Evolutionary conservation across 2,797 vertebrate species (phyloP).

Genomic region (Chelon labrosus): DNA sequence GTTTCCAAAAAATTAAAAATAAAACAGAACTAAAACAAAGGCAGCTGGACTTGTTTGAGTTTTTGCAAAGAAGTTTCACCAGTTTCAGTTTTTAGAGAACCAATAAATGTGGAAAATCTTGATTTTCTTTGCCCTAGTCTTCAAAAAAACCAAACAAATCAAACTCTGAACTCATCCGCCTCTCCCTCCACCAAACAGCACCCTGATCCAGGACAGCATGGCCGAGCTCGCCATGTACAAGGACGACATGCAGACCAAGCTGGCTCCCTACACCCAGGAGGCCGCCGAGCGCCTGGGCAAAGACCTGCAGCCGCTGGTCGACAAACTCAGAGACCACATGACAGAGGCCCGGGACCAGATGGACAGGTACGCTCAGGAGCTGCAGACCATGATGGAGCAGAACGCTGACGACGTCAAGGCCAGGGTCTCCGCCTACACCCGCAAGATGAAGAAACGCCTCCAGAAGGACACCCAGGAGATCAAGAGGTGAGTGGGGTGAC

Average conservation of each 20-base stretch:
- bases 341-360: conserved; percentile 73
- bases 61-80: no score
- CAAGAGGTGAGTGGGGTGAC: conserved; percentile 74
- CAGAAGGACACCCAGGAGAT: conserved; percentile 84
- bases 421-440: conserved; percentile 76
- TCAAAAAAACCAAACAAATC: neutral
- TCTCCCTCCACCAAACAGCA: conserved; percentile 60
- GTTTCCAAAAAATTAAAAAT: no score
- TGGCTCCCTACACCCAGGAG: conserved; percentile 78
- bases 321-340: conserved; percentile 78
- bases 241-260: conserved; percentile 76
- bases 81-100: no score
- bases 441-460: conserved; percentile 88
- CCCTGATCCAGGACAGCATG: conserved; percentile 84
- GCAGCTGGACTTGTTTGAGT: no score
- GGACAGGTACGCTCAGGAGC: conserved; percentile 81
- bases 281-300: conserved; percentile 49
- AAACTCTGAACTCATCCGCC: neutral
- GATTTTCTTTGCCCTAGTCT: no score
- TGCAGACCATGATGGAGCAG: conserved; percentile 84
- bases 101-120: no score
- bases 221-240: conserved; percentile 81
- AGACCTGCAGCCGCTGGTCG: conserved; percentile 77
- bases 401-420: conserved; percentile 74
- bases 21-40: no score